These are phyloP conservation scores for Pristis pectinata DNA, from an alignment of 2,797 vertebrate genomes.

Conservation along the genomic window DNA sequence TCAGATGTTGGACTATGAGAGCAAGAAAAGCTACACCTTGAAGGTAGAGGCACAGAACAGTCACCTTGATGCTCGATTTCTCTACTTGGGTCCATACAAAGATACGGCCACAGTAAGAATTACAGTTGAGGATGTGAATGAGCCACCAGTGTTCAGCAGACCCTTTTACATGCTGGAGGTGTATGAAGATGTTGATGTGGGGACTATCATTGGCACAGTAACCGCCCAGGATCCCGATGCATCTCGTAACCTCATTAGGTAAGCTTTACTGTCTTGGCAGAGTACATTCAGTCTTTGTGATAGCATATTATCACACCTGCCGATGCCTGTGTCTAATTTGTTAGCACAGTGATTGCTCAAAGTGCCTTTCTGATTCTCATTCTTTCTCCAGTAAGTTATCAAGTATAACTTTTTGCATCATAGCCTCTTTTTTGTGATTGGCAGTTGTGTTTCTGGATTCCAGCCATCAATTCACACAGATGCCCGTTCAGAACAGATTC, in stretches of 20 bases:
- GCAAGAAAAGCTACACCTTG: constrained; percentile 71
- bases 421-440: background rate
- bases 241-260: constrained; percentile 78
- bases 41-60: constrained; percentile 82
- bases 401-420: background rate
- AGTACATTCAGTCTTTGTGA: background rate
- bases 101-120: constrained; percentile 79
- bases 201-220: constrained; percentile 69
- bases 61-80: constrained; percentile 71
- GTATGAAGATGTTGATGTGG: constrained; percentile 70
- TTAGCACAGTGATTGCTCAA: background rate
- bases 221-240: constrained; percentile 79
- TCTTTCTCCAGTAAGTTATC: background rate
- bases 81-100: constrained; percentile 74
- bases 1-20: constrained; percentile 73
- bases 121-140: constrained; percentile 80
- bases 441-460: background rate
- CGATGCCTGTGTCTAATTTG: background rate
- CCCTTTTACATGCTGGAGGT: constrained; percentile 77
- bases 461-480: background rate
- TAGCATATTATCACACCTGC: background rate
- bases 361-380: background rate
- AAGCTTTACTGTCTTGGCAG: constrained; percentile 44
- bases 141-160: constrained; percentile 78
- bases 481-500: background rate